These are phyloP conservation scores for Dicrurus megarhynchus DNA, from an alignment of 2,113 vertebrate species.

Conservation along the genomic window DNA sequence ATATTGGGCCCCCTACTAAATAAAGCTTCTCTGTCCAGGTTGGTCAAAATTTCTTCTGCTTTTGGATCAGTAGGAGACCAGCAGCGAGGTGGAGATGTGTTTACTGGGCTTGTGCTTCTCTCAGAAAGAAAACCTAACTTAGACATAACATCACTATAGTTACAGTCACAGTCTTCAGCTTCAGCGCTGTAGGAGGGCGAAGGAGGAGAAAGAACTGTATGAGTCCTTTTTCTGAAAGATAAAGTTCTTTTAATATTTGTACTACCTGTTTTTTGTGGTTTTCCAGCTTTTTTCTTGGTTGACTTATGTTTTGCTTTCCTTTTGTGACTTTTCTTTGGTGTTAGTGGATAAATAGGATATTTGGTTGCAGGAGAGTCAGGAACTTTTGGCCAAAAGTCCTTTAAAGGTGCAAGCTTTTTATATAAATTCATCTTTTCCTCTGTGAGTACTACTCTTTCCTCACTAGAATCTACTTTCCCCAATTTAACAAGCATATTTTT, in stretches of 20 bases:
- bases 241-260: constrained; percentile 77
- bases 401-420: constrained; percentile 91
- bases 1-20: constrained; percentile 76
- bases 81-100: constrained; percentile 92
- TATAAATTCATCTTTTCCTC: constrained; percentile 87
- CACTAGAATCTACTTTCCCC: constrained; percentile 87
- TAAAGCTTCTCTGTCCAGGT: constrained; percentile 77
- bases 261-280: constrained; percentile 73
- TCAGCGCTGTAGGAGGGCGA: constrained; percentile 85
- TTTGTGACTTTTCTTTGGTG: constrained; percentile 89
- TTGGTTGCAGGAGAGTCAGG: constrained; percentile 90
- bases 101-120: constrained; percentile 86
- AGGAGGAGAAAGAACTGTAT: constrained; percentile 80
- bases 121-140: constrained; percentile 96
- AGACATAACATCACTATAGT: constrained; percentile 93
- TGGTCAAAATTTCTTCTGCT: constrained; percentile 77
- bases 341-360: constrained; percentile 86
- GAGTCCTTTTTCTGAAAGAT: constrained; percentile 74
- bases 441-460: constrained; percentile 87
- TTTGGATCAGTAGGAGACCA: constrained; percentile 95
- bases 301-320: constrained; percentile 87
- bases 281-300: constrained; percentile 80
- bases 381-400: constrained; percentile 95
- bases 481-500: constrained; percentile 98
- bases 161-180: constrained; percentile 84